Conservation (phyloP, 1,140 invertebrate species). For the Zelostemma sp. region DNA sequence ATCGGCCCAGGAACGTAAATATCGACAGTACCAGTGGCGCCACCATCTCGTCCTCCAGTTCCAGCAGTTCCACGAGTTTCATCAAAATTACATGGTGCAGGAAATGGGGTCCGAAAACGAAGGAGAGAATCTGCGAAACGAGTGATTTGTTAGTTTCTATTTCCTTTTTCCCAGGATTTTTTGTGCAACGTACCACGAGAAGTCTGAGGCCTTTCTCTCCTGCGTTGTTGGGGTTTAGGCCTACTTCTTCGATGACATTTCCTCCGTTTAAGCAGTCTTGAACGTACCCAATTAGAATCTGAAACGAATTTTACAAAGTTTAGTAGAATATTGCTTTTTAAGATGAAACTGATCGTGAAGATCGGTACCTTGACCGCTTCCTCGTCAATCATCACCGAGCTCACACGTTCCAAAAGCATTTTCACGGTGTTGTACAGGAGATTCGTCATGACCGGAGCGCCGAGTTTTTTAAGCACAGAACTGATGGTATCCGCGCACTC, state of each 20-base stretch:
- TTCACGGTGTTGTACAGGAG: slow-evolving; percentile 96
- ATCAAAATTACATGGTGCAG: slow-evolving; percentile 86
- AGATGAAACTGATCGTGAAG: not conserved
- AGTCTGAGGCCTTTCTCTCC: slow-evolving; percentile 86
- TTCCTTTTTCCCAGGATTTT: too few species aligned
- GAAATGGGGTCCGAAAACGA: slow-evolving; percentile 94
- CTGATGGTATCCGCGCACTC: slow-evolving; percentile 86
- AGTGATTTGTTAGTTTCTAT: too few species aligned
- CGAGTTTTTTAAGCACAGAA: slow-evolving; percentile 91
- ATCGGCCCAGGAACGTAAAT: slow-evolving; percentile 90
- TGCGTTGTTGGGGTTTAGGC: slow-evolving; percentile 82
- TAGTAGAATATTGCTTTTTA: slow-evolving; percentile 6
- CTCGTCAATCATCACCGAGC: slow-evolving; percentile 95
- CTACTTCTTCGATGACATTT: slow-evolving; percentile 80
- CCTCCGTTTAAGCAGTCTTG: slow-evolving; percentile 77
- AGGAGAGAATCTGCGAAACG: slow-evolving; percentile 79
- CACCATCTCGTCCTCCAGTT: slow-evolving; percentile 85
- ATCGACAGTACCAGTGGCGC: slow-evolving; percentile 86
- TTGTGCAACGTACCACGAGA: slow-evolving; percentile 74
- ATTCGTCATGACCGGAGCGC: slow-evolving; percentile 94
- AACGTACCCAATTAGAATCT: slow-evolving; percentile 68
- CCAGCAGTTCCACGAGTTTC: slow-evolving; percentile 83
- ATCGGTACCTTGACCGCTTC: slow-evolving; percentile 78
- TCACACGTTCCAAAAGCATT: slow-evolving; percentile 92
- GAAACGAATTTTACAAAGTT: slow-evolving; percentile 12